phyloP scores from a whole-genome alignment of 2,113 vertebrate genomes.

The Microtus oregoni region DNA sequence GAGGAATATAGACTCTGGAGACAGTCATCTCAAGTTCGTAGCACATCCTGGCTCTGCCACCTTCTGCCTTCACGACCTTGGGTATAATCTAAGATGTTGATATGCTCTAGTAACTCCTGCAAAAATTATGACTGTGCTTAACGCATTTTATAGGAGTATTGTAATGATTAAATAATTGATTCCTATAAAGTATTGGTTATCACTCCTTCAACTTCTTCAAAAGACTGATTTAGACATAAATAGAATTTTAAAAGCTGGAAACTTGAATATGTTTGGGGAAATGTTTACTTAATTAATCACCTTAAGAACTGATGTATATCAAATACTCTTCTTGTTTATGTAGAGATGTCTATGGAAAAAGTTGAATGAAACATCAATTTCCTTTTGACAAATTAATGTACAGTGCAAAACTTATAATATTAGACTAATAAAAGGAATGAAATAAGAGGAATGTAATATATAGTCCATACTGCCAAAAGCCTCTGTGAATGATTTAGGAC shows the following conservation, averaged over 20 bases:
- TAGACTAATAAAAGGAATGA: background rate
- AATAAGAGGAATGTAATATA: background rate
- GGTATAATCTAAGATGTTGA: background rate
- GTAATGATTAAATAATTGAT: background rate
- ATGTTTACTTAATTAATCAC: background rate
- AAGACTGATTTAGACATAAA: background rate
- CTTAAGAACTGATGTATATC: background rate
- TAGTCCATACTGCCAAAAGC: background rate
- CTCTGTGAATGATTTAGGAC: background rate
- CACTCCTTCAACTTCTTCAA: background rate
- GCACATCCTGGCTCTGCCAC: background rate
- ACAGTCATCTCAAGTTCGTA: background rate
- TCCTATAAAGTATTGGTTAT: background rate
- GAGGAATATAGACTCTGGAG: background rate
- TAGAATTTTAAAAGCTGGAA: background rate
- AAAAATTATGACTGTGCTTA: background rate
- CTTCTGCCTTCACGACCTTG: background rate
- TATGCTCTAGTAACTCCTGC: background rate
- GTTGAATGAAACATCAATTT: background rate
- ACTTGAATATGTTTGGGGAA: background rate
- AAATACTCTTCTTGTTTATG: conserved; percentile 9
- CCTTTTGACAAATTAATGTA: background rate
- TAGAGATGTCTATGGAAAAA: background rate
- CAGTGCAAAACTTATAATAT: background rate
- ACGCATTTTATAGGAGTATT: background rate